Percentiles rank a stretch among this genome's conserved stretches.
phyloP scores from a whole-genome alignment of 2,888 invertebrate species.

The Sycophila texana region DNA sequence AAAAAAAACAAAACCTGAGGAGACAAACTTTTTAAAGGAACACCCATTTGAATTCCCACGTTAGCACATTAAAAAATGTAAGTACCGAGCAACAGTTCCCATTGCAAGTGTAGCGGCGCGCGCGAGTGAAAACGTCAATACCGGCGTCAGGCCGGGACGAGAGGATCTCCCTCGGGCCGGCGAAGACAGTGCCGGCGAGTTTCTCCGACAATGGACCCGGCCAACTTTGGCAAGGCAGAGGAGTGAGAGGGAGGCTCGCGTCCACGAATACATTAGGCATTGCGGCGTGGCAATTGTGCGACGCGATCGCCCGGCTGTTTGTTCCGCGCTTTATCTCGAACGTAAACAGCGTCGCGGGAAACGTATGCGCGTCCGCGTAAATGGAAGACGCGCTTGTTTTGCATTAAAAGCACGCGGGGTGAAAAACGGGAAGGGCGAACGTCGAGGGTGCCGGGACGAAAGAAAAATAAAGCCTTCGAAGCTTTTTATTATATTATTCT shows the following conservation, averaged over 20 bases:
- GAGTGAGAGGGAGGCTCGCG: constrained; percentile 59
- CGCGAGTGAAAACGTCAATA: no score
- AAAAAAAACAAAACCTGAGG: no score
- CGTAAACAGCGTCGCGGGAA: constrained; percentile 67
- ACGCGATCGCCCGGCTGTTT: constrained; percentile 63
- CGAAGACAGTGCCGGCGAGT: neutral
- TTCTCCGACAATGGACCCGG: constrained; percentile 29
- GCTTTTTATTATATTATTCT: no score
- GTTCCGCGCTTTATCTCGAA: constrained; percentile 73
- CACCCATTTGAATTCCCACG: no score
- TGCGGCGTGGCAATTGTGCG: constrained; percentile 23
- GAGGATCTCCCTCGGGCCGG: constrained; percentile 27
- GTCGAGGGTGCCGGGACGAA: neutral
- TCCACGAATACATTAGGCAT: constrained; percentile 41
- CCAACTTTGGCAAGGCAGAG: constrained; percentile 61
- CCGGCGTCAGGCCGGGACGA: constrained; percentile 58
- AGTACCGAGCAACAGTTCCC: no score
- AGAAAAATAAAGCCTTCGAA: neutral
- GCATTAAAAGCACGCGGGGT: neutral
- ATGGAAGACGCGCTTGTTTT: constrained; percentile 18
- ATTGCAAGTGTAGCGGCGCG: no score
- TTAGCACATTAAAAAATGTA: no score
- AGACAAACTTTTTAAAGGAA: no score
- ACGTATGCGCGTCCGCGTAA: neutral
- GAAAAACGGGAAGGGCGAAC: neutral